Conservation (phyloP, 2,888 invertebrate species). For the Ferdinandea cuprea region DNA sequence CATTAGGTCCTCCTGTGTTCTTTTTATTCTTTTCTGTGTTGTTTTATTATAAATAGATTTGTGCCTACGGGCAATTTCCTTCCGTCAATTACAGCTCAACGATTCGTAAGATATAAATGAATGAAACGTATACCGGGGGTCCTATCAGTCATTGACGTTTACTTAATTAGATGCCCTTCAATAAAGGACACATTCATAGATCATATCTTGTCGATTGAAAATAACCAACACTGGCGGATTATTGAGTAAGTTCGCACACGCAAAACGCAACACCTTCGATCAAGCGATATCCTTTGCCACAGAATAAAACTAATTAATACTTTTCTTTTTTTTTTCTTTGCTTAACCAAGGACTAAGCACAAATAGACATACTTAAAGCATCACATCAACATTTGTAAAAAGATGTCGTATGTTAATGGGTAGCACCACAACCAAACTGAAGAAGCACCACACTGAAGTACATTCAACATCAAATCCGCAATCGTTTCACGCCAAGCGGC, state of each 20-base stretch:
- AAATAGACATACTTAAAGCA: conserved; percentile 30
- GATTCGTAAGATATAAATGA: conserved; percentile 68
- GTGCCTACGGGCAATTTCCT: conserved; percentile 59
- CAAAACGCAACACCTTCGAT: neutral
- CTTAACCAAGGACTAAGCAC: conserved; percentile 32
- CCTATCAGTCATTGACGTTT: conserved; percentile 23
- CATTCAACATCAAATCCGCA: conserved; percentile 69
- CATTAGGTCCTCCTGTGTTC: conserved; percentile 35
- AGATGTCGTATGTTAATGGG: conserved; percentile 15
- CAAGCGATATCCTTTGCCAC: neutral
- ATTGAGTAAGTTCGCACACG: neutral
- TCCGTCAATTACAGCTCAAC: conserved; percentile 66
- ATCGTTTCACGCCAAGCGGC: conserved; percentile 37
- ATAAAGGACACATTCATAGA: conserved; percentile 2
- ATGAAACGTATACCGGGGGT: conserved; percentile 33
- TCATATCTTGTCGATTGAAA: neutral
- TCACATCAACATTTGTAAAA: conserved; percentile 36
- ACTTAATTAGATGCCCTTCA: conserved; percentile 27
- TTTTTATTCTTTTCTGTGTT: conserved; percentile 6
- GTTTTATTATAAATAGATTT: conserved; percentile 51
- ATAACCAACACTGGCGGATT: too few species aligned
- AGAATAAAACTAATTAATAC: conserved; percentile 8
- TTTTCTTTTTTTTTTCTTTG: conserved; percentile 2
- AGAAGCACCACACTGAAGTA: conserved; percentile 41
- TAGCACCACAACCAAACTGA: conserved; percentile 37